A percentile compares a stretch with the other conserved stretches of the same genome.
Conservation (phyloP, 2,797 vertebrate genomes). For the Philypnodon macrostomus region DNA sequence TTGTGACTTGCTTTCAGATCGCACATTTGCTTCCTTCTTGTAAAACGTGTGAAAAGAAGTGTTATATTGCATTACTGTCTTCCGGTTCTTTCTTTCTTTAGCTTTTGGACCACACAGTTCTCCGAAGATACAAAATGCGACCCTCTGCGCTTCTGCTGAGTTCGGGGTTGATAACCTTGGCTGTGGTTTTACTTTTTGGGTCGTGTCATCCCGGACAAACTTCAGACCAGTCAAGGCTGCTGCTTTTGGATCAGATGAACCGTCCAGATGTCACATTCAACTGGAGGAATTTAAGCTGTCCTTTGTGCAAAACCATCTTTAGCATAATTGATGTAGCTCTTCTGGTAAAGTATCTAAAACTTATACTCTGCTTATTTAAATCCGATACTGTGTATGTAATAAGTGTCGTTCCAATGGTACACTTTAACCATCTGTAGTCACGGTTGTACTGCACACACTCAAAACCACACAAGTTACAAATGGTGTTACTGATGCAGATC, state of each 20-base stretch:
- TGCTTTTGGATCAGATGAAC: conserved; percentile 29
- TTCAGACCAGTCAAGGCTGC: neutral
- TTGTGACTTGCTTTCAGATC: neutral
- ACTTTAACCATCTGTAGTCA: neutral
- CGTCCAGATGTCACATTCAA: conserved; percentile 39
- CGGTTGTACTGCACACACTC: neutral
- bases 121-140: conserved; percentile 37
- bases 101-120: neutral
- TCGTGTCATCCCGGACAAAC: conserved; percentile 40
- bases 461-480: no score
- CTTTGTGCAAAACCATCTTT: conserved; percentile 71
- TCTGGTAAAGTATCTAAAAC: conserved; percentile 61
- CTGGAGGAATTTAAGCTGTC: conserved; percentile 75
- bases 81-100: conserved; percentile 6
- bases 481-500: no score
- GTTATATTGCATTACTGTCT: neutral
- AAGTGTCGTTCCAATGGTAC: neutral
- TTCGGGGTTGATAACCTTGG: conserved; percentile 15
- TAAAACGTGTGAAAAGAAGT: neutral
- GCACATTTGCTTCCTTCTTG: neutral
- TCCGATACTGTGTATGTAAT: neutral
- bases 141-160: neutral
- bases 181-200: conserved; percentile 20
- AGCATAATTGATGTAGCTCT: conserved; percentile 73
- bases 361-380: neutral